Base-by-base conservation (phyloP, 2,888 invertebrate species). In the Rhorus exstirpatorius region DNA sequence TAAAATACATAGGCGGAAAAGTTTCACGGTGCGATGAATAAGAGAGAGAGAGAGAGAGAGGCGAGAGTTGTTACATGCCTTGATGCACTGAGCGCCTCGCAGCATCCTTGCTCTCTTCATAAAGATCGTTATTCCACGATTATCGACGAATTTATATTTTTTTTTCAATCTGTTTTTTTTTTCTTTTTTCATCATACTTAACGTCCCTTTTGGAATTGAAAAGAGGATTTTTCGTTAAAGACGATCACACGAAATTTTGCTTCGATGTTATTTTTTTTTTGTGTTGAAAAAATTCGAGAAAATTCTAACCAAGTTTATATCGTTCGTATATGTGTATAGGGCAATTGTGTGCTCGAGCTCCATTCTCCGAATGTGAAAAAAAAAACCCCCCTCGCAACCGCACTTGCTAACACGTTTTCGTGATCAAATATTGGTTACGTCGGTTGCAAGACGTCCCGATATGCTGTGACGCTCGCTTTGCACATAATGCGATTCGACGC, bases 341-440 rank as follows among this genome's bases (percentile, higher is more conserved):
- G 38, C 53, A 35, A 68, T 49, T 35, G 35, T 3, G 35, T 44
- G 70, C 41, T 65, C 65, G 26, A 6, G 24, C 31, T 71, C n/a
- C 19, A 19, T 58, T 58, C 58, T n/a, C n/a, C n/a, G n/a, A n/a
- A n/a, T n/a, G n/a, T n/a, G n/a, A n/a, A n/a, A n/a, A n/a, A 44
- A 44, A 14, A 72, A 72, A 60, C 26, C 17, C n/a, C n/a, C n/a
- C n/a, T n/a, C n/a, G n/a, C n/a, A n/a, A n/a, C 35, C 4, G 10
- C 10, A 58, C 17, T 72, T 19, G 71, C 19, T 44, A 41, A 72
- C 46, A 49, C 71, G 71, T 72, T 60, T 61, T 60, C 71, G 17
- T 60, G 71, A 72, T 72, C 71, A 72, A 72, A 72, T 72, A 72
- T 72, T 72, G 71, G 71, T 72, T 60, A 60, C 71, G 71, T 72